A percentile compares a stretch with the other conserved stretches of the same genome.
phyloP scores from a whole-genome alignment of 2,888 invertebrate genomes.

The Tipula lateralis region DNA sequence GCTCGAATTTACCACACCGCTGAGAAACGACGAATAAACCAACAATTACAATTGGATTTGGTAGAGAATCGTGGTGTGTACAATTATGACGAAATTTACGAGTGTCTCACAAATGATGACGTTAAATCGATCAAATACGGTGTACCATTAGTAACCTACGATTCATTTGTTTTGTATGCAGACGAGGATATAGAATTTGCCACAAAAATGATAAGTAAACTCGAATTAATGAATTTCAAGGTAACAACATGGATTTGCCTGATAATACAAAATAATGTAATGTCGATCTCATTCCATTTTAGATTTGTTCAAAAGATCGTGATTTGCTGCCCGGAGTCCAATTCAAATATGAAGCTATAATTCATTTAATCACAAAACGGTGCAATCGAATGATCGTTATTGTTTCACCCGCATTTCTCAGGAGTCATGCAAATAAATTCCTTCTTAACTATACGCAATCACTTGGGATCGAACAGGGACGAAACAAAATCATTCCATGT shows the following conservation, averaged over 20 bases:
- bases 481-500: conserved; percentile 1
- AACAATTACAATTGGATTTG: background rate
- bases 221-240: conserved; percentile 12
- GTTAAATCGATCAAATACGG: background rate
- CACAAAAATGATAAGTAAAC: background rate
- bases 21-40: background rate
- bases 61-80: background rate
- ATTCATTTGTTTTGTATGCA: background rate
- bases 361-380: background rate
- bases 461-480: background rate
- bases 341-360: background rate
- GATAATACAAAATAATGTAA: background rate
- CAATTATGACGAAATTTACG: background rate
- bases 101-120: background rate
- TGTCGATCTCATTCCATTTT: background rate
- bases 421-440: background rate
- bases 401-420: background rate
- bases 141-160: background rate
- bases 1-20: background rate
- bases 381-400: conserved; percentile 3
- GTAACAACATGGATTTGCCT: background rate
- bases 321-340: background rate
- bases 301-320: conserved; percentile 24
- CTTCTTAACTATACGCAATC: background rate
- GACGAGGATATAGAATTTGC: conserved; percentile 12